These are phyloP conservation scores for Mormyrus proboscirostris DNA, from an alignment of 2,797 vertebrate genomes.

Conservation along the genomic window DNA sequence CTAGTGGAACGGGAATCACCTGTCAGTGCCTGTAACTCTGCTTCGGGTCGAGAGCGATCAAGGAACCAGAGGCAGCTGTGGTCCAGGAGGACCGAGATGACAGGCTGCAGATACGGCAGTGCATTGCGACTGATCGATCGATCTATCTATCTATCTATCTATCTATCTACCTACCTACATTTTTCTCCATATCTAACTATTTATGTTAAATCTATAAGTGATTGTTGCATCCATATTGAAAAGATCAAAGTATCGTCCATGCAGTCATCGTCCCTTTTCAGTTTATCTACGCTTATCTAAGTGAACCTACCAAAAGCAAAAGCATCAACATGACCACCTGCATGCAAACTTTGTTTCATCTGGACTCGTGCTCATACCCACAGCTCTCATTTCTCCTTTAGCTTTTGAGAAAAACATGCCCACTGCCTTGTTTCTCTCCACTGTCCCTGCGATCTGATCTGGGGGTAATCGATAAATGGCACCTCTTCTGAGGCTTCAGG, in stretches of 20 bases:
- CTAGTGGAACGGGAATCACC: background rate
- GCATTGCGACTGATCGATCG: background rate
- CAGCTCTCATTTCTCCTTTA: background rate
- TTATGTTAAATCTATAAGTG: conserved; percentile 28
- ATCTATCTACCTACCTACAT: conserved; percentile 26
- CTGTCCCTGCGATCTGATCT: background rate
- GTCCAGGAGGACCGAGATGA: background rate
- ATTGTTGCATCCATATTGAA: background rate
- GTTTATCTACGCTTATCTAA: background rate
- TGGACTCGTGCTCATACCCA: background rate
- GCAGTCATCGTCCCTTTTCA: background rate
- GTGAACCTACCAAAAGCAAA: background rate
- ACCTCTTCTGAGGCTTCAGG: background rate
- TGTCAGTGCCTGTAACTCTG: background rate
- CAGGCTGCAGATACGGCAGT: background rate
- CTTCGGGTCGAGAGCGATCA: background rate
- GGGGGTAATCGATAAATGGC: background rate
- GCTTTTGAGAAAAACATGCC: background rate
- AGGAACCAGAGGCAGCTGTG: background rate
- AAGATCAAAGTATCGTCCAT: background rate
- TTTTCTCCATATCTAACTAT: conserved; percentile 27
- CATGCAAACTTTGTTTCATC: background rate
- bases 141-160: background rate
- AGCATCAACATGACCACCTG: background rate
- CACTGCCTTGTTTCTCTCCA: background rate